Conservation (phyloP, 1,140 invertebrate species). For the Aphis gossypii region DNA sequence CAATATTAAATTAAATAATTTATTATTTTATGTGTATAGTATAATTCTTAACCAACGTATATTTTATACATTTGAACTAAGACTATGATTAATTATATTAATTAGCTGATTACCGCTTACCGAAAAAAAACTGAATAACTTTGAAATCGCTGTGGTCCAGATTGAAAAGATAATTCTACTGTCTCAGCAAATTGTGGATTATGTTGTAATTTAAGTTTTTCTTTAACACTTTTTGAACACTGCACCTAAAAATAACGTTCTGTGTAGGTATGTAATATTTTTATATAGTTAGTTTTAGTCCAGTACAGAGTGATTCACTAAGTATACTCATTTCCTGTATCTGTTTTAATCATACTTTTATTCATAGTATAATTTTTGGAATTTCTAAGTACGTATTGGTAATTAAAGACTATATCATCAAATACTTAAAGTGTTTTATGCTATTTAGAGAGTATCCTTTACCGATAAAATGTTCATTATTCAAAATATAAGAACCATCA, state of each 20-base stretch:
- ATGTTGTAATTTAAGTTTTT: conserved; percentile 48
- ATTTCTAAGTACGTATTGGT: neutral
- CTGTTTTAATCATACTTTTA: neutral
- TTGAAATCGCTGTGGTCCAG: conserved; percentile 54
- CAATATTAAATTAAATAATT: neutral
- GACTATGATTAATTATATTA: neutral
- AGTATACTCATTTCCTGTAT: too few species aligned
- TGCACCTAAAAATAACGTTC: conserved; percentile 27
- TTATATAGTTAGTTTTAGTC: neutral
- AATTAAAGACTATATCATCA: too few species aligned
- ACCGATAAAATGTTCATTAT: too few species aligned
- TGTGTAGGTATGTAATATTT: neutral
- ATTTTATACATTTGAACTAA: neutral
- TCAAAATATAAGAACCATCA: too few species aligned
- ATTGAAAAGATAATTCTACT: conserved; percentile 58
- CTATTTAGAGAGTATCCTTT: too few species aligned
- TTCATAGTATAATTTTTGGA: neutral
- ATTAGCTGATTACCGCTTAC: conserved; percentile 10
- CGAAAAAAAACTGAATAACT: conserved; percentile 52
- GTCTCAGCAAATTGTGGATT: conserved; percentile 58
- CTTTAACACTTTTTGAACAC: conserved; percentile 50
- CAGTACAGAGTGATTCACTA: too few species aligned
- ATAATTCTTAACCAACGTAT: neutral
- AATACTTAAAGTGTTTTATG: too few species aligned
- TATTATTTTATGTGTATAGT: too few species aligned